phyloP scores from a whole-genome alignment of 2,797 vertebrate genomes.

The Tenualosa thibaudeaui region DNA sequence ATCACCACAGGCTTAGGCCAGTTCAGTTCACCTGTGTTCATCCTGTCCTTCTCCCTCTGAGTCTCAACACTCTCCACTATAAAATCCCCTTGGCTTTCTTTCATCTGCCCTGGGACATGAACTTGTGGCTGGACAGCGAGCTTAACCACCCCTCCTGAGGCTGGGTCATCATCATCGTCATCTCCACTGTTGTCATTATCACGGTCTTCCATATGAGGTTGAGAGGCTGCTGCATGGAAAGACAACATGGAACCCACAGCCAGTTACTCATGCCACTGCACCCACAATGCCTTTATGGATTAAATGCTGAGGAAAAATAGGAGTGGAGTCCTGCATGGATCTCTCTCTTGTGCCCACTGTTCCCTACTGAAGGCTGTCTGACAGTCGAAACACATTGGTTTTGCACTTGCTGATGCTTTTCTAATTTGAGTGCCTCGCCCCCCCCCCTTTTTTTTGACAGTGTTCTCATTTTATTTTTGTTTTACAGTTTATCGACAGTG shows the following conservation, averaged over 20 bases:
- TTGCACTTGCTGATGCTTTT: no score
- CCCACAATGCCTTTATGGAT: background rate
- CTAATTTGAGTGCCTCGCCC: no score
- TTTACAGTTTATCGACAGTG: no score
- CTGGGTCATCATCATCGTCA: conserved; percentile 41
- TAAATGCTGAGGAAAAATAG: background rate
- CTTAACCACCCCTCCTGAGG: conserved; percentile 34
- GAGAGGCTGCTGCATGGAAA: conserved; percentile 43
- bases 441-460: no score
- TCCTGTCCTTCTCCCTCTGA: background rate
- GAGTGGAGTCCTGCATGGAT: no score
- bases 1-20: background rate
- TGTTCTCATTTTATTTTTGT: no score
- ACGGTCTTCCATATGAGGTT: conserved; percentile 45
- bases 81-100: conserved; percentile 33
- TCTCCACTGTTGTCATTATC: conserved; percentile 49
- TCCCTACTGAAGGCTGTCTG: no score
- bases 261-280: background rate
- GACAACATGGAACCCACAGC: background rate
- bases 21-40: conserved; percentile 42
- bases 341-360: no score
- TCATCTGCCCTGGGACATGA: background rate
- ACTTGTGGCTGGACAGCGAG: background rate
- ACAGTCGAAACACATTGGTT: no score
- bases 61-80: conserved; percentile 22